Base-by-base conservation (phyloP, 1,140 invertebrate genomes). In the Drosophila elegans region DNA sequence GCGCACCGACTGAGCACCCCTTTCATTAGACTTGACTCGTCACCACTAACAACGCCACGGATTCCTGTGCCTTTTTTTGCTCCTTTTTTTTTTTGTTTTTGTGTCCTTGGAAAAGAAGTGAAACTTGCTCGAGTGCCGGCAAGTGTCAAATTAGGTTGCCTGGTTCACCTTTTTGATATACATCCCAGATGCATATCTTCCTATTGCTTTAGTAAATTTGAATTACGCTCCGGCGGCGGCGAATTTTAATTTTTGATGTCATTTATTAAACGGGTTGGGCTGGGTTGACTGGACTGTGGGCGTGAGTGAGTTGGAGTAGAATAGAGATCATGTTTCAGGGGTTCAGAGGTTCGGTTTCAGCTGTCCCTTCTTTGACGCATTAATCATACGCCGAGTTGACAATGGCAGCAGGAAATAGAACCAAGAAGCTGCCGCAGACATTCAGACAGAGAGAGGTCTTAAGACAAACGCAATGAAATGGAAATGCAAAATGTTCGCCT, bases 201-300 rank as follows among this genome's bases (percentile, higher is more conserved):
- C 59, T 60, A n/a, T 13, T 16, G 34, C 59, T 45, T 54, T 46
- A 67, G 66, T 32, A 67, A 77, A 89, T 80, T 71, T 79, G 76
- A 86, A 88, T 86, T 88, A 83, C 83, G 59, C 59, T 51, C 57
- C 72, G 62, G 72, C 46, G 62, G 72, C 46, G 72, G 63, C 60
- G 68, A 61, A 60, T 83, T 88, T 88, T 84, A 89, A 88, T 84
- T 88, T 89, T 80, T 84, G 79, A 80, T 88, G 64, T 80, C 84
- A 88, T 89, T 88, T 88, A 88, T 90, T 78, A 89, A 80, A 82
- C 78, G 62, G 67, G 68, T 56, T 80, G 53, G 16, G n/a, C n/a
- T n/a, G n/a, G n/a, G n/a, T n/a, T n/a, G n/a, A n/a, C 16, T 21
- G 16, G 16, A 1, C 11, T 11, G 16, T 32, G 42, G 39, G 27